Conservation (phyloP, 2,797 vertebrate genomes). For the Thunnus albacares region DNA sequence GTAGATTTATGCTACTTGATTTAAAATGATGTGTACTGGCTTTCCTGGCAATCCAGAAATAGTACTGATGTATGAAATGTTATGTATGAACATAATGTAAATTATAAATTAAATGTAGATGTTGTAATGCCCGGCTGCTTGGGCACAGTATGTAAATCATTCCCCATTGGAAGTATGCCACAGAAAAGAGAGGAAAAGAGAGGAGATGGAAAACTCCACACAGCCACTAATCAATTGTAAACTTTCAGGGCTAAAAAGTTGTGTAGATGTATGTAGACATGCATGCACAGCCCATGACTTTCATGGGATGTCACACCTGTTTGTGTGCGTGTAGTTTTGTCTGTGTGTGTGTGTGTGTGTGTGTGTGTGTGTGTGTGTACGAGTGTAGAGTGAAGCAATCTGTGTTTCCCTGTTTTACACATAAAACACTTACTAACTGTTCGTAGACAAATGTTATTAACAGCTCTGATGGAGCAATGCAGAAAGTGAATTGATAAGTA, state of each 20-base stretch:
- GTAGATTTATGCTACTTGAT: not conserved
- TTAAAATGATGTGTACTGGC: not conserved
- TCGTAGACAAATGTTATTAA: not conserved
- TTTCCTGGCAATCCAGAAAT: slow-evolving; percentile 6
- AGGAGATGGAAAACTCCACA: not conserved
- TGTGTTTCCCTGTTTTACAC: not conserved
- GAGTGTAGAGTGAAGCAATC: not conserved
- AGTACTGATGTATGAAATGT: slow-evolving; percentile 12
- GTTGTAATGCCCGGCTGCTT: not conserved
- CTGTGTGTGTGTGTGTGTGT: not conserved
- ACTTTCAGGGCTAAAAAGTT: not conserved
- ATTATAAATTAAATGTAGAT: slow-evolving; percentile 26
- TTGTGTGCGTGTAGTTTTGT: not conserved
- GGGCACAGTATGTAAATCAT: not conserved
- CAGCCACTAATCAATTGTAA: not conserved
- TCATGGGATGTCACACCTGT: not conserved
- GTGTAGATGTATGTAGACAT: not conserved
- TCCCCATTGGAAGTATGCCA: not conserved
- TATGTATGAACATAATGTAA: slow-evolving; percentile 11
- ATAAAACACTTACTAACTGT: slow-evolving; percentile 1
- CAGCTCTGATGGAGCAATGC: not conserved
- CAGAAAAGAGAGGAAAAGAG: slow-evolving; percentile 3
- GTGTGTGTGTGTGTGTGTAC: not conserved
- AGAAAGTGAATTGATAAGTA: slow-evolving; percentile 6
- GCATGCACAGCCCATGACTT: not conserved